Evolutionary conservation across 2,113 vertebrate genomes (phyloP).

Genomic region (Phaethon lepturus): DNA sequence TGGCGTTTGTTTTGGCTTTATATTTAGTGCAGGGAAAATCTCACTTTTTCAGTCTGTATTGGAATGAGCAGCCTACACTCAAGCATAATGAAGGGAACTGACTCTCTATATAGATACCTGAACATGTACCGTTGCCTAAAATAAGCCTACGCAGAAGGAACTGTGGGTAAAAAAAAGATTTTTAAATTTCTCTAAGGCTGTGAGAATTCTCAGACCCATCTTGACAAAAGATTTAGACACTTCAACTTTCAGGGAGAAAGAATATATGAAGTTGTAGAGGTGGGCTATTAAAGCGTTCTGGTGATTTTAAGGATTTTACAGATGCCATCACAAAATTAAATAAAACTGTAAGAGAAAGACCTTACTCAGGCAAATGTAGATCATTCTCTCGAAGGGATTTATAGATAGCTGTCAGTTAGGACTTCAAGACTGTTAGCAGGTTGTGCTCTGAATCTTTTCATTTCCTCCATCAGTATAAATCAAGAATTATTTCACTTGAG

Average conservation of each 20-base stretch:
- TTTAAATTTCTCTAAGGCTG: not conserved
- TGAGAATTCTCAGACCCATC: not conserved
- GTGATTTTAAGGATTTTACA: not conserved
- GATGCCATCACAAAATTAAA: not conserved
- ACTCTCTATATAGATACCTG: not conserved
- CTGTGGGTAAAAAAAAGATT: not conserved
- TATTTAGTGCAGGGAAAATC: not conserved
- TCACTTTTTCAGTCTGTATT: not conserved
- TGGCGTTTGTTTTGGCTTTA: not conserved
- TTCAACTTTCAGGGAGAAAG: not conserved
- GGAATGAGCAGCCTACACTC: not conserved
- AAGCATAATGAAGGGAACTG: not conserved
- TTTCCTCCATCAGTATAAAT: not conserved
- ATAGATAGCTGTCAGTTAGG: not conserved
- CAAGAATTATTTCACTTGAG: not conserved
- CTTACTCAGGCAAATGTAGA: not conserved
- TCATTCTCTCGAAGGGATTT: not conserved
- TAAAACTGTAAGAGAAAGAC: not conserved
- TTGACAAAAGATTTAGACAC: not conserved
- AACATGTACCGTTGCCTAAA: not conserved
- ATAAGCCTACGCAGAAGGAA: not conserved
- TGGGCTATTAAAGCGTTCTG: not conserved
- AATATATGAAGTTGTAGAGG: not conserved
- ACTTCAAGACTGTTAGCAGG: not conserved
- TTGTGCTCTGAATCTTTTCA: not conserved